Conservation (phyloP, 2,888 invertebrate species). For the Laspeyria flexula region DNA sequence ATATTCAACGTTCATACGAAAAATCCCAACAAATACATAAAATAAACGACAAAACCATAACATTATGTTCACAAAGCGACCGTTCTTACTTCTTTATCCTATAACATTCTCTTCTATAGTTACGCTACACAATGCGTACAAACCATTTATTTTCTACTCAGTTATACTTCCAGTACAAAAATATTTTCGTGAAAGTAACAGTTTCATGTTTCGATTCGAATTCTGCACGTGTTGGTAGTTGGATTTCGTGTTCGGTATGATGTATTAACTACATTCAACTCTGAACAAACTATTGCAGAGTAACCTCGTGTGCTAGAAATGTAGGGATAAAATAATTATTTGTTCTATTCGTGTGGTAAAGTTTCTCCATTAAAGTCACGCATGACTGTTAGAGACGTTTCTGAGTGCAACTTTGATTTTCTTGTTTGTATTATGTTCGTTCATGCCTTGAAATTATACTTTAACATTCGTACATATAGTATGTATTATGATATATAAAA, state of each 20-base stretch:
- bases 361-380: slow-evolving; percentile 22
- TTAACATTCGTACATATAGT: too few relatives aligned
- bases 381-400: slow-evolving; percentile 4
- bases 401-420: slow-evolving; percentile 3
- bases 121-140: neutral
- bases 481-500: too few relatives aligned
- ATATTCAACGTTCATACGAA: too few relatives aligned
- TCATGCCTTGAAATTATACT: neutral
- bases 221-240: slow-evolving; percentile 18
- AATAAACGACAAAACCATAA: neutral
- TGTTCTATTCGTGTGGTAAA: slow-evolving; percentile 12
- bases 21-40: neutral
- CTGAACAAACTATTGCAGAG: neutral
- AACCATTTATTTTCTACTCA: neutral
- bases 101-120: neutral
- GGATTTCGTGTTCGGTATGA: neutral
- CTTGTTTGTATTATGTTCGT: neutral
- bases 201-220: slow-evolving; percentile 23
- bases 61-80: neutral
- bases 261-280: neutral
- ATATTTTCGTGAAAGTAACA: slow-evolving; percentile 15
- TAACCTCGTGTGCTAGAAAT: neutral
- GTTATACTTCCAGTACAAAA: slow-evolving; percentile 10
- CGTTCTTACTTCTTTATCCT: neutral
- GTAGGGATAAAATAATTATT: slow-evolving; percentile 24